phyloP scores from a whole-genome alignment of 2,113 vertebrate genomes.

The Dipodomys merriami region DNA sequence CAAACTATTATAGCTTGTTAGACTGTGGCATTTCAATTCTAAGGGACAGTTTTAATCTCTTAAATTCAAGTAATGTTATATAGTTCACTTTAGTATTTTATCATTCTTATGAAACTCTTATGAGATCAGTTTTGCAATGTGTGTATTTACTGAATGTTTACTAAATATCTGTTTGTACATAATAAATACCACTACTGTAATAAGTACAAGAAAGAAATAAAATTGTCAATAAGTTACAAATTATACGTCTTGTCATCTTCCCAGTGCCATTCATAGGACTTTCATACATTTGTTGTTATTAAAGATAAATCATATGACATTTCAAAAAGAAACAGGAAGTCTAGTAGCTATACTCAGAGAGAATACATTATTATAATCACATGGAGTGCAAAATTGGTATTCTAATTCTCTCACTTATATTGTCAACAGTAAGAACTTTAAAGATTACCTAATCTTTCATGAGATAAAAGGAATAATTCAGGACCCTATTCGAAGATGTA shows the following conservation, averaged over 20 bases:
- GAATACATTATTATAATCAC: background rate
- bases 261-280: background rate
- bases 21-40: too few relatives aligned
- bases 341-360: background rate
- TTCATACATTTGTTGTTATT: background rate
- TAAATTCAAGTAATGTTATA: too few relatives aligned
- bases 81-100: background rate
- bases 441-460: constrained; percentile 8
- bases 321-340: background rate
- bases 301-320: background rate
- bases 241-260: background rate
- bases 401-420: background rate
- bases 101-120: background rate
- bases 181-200: background rate
- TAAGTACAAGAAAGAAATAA: background rate
- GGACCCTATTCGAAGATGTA: background rate
- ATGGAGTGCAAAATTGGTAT: background rate
- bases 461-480: background rate
- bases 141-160: background rate
- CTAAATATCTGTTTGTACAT: background rate
- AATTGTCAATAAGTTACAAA: background rate
- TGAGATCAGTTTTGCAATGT: background rate
- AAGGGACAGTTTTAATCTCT: too few relatives aligned
- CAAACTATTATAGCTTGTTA: too few relatives aligned
- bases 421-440: background rate